Percentiles rank a stretch among this genome's conserved stretches.
phyloP scores from a whole-genome alignment of 2,113 vertebrate species.

The Isurus oxyrinchus region DNA sequence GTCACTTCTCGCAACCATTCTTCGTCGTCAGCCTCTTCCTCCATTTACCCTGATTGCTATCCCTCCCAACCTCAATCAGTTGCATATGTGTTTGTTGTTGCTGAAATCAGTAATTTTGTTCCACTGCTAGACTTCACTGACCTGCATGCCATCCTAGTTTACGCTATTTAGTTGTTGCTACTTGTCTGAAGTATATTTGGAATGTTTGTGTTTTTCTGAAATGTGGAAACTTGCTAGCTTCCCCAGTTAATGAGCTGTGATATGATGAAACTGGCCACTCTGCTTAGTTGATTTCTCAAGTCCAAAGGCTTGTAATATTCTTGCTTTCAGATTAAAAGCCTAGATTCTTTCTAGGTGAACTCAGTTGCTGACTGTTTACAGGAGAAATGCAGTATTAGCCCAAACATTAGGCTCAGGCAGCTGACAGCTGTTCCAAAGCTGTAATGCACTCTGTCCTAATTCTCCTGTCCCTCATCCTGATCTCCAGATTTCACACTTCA shows the following conservation, averaged over 20 bases:
- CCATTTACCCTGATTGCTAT: conserved; percentile 45
- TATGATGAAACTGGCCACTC: background rate
- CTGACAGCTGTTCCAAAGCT: background rate
- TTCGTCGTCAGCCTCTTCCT: conserved; percentile 50
- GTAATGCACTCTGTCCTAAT: background rate
- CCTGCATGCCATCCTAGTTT: background rate
- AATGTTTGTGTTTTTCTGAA: background rate
- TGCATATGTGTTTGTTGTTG: background rate
- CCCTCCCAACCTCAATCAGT: background rate
- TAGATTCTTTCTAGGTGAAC: background rate
- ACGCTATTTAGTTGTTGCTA: background rate
- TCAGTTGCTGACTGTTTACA: background rate
- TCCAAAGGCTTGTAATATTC: background rate
- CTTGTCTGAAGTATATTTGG: background rate
- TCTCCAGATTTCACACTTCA: background rate
- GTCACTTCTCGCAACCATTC: conserved; percentile 40
- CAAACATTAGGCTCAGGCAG: background rate
- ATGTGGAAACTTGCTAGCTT: background rate
- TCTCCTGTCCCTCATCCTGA: conserved; percentile 5
- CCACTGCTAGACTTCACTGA: background rate
- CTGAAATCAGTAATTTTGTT: background rate
- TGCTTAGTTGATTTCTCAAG: background rate
- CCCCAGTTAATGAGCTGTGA: background rate
- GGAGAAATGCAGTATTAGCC: background rate
- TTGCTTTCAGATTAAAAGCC: background rate